phyloP scores from a whole-genome alignment of 2,888 invertebrate genomes.

The Drosophila neotestacea region DNA sequence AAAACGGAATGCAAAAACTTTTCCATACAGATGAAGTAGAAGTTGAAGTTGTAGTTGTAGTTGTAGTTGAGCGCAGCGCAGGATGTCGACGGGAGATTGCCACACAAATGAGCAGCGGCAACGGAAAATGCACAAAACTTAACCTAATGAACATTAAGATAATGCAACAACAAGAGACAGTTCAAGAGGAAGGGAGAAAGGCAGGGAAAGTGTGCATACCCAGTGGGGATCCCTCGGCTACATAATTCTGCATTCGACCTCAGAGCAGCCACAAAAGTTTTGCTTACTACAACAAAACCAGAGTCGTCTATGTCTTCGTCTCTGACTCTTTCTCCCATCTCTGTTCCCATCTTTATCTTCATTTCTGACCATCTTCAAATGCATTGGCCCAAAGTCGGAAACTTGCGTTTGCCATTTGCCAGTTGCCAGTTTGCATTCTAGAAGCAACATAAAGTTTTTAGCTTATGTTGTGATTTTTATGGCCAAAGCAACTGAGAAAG shows the following conservation, averaged over 20 bases:
- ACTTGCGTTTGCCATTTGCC: conserved; percentile 77
- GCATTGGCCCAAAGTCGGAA: conserved; percentile 70
- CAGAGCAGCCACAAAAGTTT: conserved; percentile 74
- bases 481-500: conserved; percentile 27
- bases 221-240: conserved; percentile 36
- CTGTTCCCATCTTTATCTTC: too few species aligned
- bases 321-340: too few species aligned
- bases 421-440: conserved; percentile 77
- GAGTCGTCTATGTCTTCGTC: conserved; percentile 1
- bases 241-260: conserved; percentile 74
- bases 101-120: conserved; percentile 72
- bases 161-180: conserved; percentile 69
- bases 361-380: conserved; percentile 43
- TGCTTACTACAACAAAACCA: conserved; percentile 50
- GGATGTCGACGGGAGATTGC: conserved; percentile 78
- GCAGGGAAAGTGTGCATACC: neutral
- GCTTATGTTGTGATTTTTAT: conserved; percentile 81
- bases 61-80: conserved; percentile 41
- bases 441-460: conserved; percentile 75
- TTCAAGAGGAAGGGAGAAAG: neutral
- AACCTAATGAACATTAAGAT: conserved; percentile 82
- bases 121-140: conserved; percentile 80
- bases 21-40: conserved; percentile 56
- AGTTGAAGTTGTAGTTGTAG: conserved; percentile 26
- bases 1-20: conserved; percentile 73